phyloP scores from a whole-genome alignment of 2,888 invertebrate species.

The Ctenicera cuprea region DNA sequence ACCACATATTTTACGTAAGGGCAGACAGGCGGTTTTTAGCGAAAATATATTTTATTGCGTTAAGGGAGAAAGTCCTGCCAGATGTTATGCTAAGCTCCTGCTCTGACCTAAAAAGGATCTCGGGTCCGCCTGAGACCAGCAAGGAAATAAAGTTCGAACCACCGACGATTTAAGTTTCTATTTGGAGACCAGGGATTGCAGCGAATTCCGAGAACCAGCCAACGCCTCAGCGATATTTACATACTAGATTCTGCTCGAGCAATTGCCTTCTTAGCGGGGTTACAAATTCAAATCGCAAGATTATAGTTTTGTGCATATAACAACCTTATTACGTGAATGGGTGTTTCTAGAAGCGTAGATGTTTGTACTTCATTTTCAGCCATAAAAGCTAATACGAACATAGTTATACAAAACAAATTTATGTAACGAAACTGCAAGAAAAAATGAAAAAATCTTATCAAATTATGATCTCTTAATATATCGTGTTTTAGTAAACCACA shows the following conservation, averaged over 20 bases:
- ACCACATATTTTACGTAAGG: slow-evolving; percentile 39
- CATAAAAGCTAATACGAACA: too few species aligned
- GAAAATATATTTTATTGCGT: slow-evolving; percentile 46
- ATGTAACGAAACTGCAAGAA: too few species aligned
- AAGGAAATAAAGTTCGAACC: slow-evolving; percentile 46
- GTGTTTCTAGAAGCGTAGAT: too few species aligned
- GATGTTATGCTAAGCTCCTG: slow-evolving; percentile 43
- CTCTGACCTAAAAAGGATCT: slow-evolving; percentile 41
- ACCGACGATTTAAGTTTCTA: slow-evolving; percentile 42
- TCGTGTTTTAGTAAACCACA: too few species aligned
- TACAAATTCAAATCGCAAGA: slow-evolving; percentile 16
- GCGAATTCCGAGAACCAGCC: slow-evolving; percentile 28
- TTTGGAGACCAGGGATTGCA: slow-evolving; percentile 34
- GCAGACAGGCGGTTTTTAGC: slow-evolving; percentile 34
- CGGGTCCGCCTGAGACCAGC: slow-evolving; percentile 36
- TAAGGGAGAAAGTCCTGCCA: slow-evolving; percentile 46
- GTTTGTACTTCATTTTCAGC: too few species aligned
- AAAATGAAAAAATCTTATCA: too few species aligned
- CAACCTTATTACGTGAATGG: not conserved
- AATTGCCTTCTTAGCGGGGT: slow-evolving; percentile 12
- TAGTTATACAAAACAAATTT: too few species aligned
- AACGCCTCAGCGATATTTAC: slow-evolving; percentile 36
- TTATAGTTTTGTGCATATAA: slow-evolving; percentile 10
- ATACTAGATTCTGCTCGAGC: slow-evolving; percentile 24
- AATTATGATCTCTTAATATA: too few species aligned